Percentiles rank a stretch among this genome's conserved stretches.
Evolutionary conservation across 2,888 invertebrate species (phyloP).

Genomic region (Ophraella communa): DNA sequence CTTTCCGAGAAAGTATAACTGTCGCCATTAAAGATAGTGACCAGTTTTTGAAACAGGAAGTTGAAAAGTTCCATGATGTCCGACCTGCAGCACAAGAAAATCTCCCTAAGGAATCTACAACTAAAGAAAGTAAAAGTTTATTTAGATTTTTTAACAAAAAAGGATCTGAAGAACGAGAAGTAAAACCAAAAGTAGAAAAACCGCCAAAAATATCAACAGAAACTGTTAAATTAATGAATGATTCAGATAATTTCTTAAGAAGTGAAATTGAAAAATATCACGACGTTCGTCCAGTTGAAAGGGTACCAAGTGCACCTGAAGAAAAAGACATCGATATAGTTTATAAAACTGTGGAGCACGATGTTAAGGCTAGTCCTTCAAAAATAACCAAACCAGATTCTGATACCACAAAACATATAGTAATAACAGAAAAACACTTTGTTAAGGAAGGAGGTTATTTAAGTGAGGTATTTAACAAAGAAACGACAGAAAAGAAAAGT

Average conservation of each 20-base stretch:
- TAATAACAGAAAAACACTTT: slow-evolving; percentile 33
- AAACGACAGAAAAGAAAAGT: slow-evolving; percentile 4
- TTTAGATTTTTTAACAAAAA: slow-evolving; percentile 49
- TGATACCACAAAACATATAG: slow-evolving; percentile 14
- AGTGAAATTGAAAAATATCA: slow-evolving; percentile 30
- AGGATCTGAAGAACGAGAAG: slow-evolving; percentile 35
- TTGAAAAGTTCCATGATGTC: slow-evolving; percentile 40
- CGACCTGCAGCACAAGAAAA: slow-evolving; percentile 11
- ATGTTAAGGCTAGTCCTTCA: slow-evolving; percentile 11
- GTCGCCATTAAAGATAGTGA: slow-evolving; percentile 19
- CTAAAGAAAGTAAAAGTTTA: slow-evolving; percentile 28
- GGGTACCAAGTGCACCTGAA: not conserved
- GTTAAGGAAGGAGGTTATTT: slow-evolving; percentile 31
- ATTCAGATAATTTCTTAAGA: slow-evolving; percentile 32
- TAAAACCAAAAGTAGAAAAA: slow-evolving; percentile 2
- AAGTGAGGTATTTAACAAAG: slow-evolving; percentile 24
- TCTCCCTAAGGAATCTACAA: not conserved
- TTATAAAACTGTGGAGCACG: not conserved
- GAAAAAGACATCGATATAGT: not conserved
- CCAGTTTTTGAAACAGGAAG: slow-evolving; percentile 44
- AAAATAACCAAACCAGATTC: slow-evolving; percentile 12
- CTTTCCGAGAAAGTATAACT: slow-evolving; percentile 4
- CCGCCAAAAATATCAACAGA: not conserved
- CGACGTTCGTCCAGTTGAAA: slow-evolving; percentile 21
- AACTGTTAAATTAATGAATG: slow-evolving; percentile 21